Evolutionary conservation across 1,140 invertebrate species (phyloP).

Genomic region (Lutraria rhynchaena): DNA sequence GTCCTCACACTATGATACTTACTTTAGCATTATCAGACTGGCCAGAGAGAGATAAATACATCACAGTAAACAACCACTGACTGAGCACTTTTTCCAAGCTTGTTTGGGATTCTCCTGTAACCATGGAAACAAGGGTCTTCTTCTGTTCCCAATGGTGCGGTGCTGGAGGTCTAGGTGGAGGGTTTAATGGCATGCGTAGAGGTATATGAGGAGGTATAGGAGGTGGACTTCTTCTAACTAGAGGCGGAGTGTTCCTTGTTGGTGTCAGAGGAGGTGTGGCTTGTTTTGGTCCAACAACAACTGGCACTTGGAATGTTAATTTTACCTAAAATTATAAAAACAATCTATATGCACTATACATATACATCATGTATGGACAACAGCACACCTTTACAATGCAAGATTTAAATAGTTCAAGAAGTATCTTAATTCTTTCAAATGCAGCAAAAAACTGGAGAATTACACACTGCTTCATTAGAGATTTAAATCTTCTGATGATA

Average conservation of each 20-base stretch:
- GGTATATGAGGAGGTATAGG: constrained; percentile 22
- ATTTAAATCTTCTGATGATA: no score
- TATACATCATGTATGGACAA: not conserved
- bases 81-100: constrained; percentile 11
- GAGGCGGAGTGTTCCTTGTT: constrained; percentile 46
- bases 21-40: constrained; percentile 47
- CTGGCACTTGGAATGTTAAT: constrained; percentile 74
- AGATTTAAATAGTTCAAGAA: no score
- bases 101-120: constrained; percentile 57
- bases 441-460: no score
- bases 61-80: constrained; percentile 58
- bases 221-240: constrained; percentile 46
- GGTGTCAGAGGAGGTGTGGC: constrained; percentile 50
- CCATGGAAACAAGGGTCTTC: constrained; percentile 54
- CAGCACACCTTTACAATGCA: no score
- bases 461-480: no score
- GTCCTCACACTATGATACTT: no score
- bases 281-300: constrained; percentile 74
- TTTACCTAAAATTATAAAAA: constrained; percentile 69
- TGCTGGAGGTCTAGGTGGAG: constrained; percentile 28
- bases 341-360: not conserved
- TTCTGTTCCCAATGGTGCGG: constrained; percentile 10
- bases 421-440: no score
- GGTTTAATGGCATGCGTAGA: constrained; percentile 14
- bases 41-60: constrained; percentile 74